Conservation (phyloP, 2,888 invertebrate genomes). For the Ptilodon capucinus region DNA sequence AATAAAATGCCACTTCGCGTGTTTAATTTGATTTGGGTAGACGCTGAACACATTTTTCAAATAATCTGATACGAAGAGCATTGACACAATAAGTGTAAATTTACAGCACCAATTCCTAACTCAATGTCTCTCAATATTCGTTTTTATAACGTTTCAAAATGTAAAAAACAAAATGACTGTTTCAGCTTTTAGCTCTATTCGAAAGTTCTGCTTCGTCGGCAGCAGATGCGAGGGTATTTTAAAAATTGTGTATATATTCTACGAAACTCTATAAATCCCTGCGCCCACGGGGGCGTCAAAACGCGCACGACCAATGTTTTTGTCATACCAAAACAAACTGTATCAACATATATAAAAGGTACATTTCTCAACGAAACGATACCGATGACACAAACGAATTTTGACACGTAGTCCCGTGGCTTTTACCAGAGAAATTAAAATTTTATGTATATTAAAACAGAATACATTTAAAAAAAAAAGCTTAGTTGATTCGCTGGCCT, state of each 20-base stretch:
- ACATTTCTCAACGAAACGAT: too few relatives aligned
- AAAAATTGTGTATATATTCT: constrained; percentile 24
- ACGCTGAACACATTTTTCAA: constrained; percentile 1
- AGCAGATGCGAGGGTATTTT: constrained; percentile 38
- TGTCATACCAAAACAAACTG: too few relatives aligned
- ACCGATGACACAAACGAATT: too few relatives aligned
- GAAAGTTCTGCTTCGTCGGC: constrained; percentile 27
- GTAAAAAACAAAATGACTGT: constrained; percentile 35
- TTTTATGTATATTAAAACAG: too few relatives aligned
- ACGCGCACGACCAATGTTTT: too few relatives aligned
- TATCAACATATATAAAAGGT: too few relatives aligned
- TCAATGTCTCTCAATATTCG: constrained; percentile 19
- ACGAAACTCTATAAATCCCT: constrained; percentile 15
- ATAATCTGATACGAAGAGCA: constrained; percentile 7
- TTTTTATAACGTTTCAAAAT: constrained; percentile 34
- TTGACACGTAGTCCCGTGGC: too few relatives aligned
- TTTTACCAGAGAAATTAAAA: too few relatives aligned
- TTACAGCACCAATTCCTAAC: constrained; percentile 21
- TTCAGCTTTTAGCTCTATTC: constrained; percentile 35
- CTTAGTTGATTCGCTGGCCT: too few relatives aligned
- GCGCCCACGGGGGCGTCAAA: too few relatives aligned
- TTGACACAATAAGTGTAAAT: constrained; percentile 13
- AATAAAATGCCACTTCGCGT: not conserved
- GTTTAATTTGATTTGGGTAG: not conserved
- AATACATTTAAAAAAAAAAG: too few relatives aligned